Percentiles rank a stretch among this genome's conserved stretches.
Conservation (phyloP, 2,888 invertebrate genomes). For the Lissonota sp. region DNA sequence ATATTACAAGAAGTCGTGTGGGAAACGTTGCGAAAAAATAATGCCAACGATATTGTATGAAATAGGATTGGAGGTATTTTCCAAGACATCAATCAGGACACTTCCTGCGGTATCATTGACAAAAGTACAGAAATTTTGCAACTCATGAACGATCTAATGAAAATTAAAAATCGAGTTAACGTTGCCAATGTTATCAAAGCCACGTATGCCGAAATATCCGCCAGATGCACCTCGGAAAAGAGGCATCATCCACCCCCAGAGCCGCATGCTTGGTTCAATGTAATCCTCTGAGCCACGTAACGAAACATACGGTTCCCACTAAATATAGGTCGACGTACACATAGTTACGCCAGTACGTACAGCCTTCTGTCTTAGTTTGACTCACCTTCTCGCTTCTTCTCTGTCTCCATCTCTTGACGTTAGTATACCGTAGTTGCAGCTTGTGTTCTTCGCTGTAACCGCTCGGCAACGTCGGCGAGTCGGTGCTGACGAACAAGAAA, state of each 20-base stretch:
- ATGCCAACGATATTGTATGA: no score
- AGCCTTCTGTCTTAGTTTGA: background rate
- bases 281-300: slow-evolving; percentile 21
- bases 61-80: no score
- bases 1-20: no score
- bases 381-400: background rate
- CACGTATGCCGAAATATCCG: background rate
- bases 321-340: background rate
- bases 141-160: no score
- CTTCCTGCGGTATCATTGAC: no score
- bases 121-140: no score
- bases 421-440: background rate
- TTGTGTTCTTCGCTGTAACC: slow-evolving; percentile 4
- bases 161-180: no score
- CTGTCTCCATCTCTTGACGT: background rate
- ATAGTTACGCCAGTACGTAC: background rate
- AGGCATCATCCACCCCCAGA: background rate
- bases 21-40: no score
- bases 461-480: slow-evolving; percentile 22
- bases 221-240: background rate
- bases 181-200: no score
- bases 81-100: no score
- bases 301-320: slow-evolving; percentile 1
- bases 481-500: slow-evolving; percentile 36
- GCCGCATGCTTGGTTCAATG: background rate